Base-by-base conservation (phyloP, 1,140 invertebrate species). In the Hyposmocoma kahamanoa region DNA sequence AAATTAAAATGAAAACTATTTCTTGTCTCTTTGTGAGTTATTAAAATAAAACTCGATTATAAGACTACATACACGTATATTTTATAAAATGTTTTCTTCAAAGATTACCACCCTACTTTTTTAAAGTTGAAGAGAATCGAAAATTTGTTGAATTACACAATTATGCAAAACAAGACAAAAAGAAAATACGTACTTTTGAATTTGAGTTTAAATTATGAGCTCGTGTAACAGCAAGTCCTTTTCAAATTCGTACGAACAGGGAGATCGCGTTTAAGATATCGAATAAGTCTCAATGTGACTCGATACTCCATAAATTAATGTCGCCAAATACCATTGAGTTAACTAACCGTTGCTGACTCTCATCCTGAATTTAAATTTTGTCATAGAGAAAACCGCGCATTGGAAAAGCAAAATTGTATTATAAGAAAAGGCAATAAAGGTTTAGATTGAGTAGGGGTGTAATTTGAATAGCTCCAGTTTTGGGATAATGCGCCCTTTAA, bases 291-390 rank as follows among this genome's bases (percentile, higher is more conserved):
- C 59, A 55, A 51, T 62, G 76, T 75, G 75, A 80, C 63, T 51
- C 55, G 64, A 80, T 77, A 72, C 70, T 73, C 62, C 65, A 68
- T 68, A 62, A 72, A 79, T 80, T 76, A 77, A 77, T 62, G 67
- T 72, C 59, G 56, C 62, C 46, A 34, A 3, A 42, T 60, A 50
- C 42, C 46, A 38, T 51, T 50, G 52, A 60, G 48, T 56, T 82
- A 82, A 76, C 75, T 67, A 77, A 80, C 73, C 76, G 72, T 79
- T 70, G 63, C 75, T 41, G 53, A 62, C 63, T 70, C 62, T 71
- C 68, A 67, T 62, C 52, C 48, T 49, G 43, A 52, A 72, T 80
- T 82, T 82, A 72, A 79, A 79, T 80, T 76, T 78, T 74, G 59
- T 65, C 54, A 74, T 62, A 66, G 71, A 72, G 65, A 62, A 74